Conservation (phyloP, 2,113 vertebrate species). For the Chlorodrepanis virens region DNA sequence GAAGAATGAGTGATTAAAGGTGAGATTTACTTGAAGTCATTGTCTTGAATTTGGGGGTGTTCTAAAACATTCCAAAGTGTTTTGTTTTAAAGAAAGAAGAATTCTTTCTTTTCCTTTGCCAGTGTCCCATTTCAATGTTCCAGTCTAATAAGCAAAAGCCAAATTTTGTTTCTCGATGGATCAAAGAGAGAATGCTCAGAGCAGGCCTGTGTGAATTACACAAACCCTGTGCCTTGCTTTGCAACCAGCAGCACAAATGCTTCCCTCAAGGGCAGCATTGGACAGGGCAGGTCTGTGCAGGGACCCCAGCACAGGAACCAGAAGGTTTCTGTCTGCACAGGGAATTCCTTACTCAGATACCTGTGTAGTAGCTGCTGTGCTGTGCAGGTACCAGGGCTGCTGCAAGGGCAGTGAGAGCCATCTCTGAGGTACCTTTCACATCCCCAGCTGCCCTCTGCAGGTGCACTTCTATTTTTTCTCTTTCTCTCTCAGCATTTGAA, state of each 20-base stretch:
- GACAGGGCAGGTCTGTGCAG: fast-evolving
- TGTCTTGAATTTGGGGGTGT: neutral
- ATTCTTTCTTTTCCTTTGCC: neutral
- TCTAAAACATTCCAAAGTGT: neutral
- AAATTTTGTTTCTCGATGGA: neutral
- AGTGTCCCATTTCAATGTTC: neutral
- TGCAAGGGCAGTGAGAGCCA: neutral
- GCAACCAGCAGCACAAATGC: neutral
- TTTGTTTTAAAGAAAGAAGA: neutral
- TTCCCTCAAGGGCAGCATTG: neutral
- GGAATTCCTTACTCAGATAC: neutral
- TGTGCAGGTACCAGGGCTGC: neutral
- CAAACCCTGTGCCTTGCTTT: neutral
- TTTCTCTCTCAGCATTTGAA: neutral
- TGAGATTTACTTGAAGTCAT: neutral
- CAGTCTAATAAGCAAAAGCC: neutral
- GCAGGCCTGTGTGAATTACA: neutral
- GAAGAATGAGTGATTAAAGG: neutral
- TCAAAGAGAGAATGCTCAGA: neutral
- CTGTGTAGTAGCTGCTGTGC: neutral
- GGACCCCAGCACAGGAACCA: neutral
- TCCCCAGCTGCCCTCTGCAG: neutral
- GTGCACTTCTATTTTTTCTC: neutral
- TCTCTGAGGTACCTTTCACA: neutral
- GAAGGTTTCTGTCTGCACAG: neutral